Evolutionary conservation across 2,888 invertebrate genomes (phyloP).

Genomic region (Tolmerus cingulatus): DNA sequence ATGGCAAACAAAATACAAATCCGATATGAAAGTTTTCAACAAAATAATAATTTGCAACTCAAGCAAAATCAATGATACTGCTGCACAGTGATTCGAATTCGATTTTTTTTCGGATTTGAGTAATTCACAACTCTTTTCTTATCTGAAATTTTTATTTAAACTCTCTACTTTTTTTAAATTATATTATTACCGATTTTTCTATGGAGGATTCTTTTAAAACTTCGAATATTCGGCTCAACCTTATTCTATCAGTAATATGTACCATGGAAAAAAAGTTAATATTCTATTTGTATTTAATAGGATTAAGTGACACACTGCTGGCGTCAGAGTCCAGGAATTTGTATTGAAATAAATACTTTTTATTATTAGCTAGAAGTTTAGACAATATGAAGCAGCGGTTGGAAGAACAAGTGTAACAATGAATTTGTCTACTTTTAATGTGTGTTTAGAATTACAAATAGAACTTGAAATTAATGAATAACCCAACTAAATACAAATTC

Average conservation of each 20-base stretch:
- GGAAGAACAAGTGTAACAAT: not conserved
- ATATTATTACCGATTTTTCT: not conserved
- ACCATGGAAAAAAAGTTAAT: too few relatives aligned
- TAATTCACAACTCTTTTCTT: not conserved
- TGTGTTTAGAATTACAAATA: not conserved
- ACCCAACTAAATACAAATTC: not conserved
- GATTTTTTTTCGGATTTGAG: not conserved
- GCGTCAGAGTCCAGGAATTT: not conserved
- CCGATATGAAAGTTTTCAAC: not conserved
- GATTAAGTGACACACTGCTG: not conserved
- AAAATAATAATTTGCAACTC: not conserved
- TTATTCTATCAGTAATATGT: too few relatives aligned
- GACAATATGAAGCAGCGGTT: not conserved
- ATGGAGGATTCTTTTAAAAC: not conserved
- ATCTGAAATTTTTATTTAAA: too few relatives aligned
- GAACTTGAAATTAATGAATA: too few relatives aligned
- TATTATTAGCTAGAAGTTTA: not conserved
- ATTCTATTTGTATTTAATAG: not conserved
- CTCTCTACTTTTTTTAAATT: not conserved
- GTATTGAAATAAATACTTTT: not conserved
- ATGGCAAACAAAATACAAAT: not conserved
- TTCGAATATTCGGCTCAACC: too few relatives aligned
- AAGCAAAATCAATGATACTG: not conserved
- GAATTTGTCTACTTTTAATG: not conserved
- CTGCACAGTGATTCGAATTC: not conserved